Percentiles rank a stretch among this genome's conserved stretches.
These are phyloP conservation scores for Sericinus montela DNA, from an alignment of 2,888 invertebrate species.

Conservation along the genomic window DNA sequence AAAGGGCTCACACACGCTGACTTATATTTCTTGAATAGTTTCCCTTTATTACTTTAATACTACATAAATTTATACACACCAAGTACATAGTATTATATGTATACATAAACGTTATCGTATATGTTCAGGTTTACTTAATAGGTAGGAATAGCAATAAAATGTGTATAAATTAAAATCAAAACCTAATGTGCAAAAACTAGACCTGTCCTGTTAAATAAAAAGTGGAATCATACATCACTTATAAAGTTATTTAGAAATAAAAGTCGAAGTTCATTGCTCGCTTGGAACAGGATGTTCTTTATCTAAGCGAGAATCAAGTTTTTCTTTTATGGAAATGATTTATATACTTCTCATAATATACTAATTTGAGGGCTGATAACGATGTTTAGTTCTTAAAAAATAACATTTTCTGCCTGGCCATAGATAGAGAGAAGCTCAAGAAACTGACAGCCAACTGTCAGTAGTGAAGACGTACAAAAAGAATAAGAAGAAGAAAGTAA, in stretches of 20 bases:
- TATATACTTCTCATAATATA: background rate
- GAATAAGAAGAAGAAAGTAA: too few relatives aligned
- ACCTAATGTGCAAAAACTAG: background rate
- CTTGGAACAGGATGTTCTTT: conserved; percentile 17
- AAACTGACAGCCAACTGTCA: too few relatives aligned
- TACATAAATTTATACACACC: conserved; percentile 42
- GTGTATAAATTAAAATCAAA: too few relatives aligned
- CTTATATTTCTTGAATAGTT: conserved; percentile 17
- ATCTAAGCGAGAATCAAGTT: conserved; percentile 8
- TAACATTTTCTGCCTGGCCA: too few relatives aligned
- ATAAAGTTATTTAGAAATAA: background rate
- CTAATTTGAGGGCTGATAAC: conserved; percentile 6
- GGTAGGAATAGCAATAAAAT: too few relatives aligned
- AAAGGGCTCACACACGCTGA: too few relatives aligned
- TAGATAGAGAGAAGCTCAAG: too few relatives aligned
- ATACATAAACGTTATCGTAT: too few relatives aligned
- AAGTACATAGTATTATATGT: too few relatives aligned
- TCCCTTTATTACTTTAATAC: conserved; percentile 47
- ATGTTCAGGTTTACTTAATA: background rate
- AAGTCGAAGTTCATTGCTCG: conserved; percentile 16
- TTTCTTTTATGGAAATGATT: background rate
- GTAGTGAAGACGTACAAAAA: too few relatives aligned
- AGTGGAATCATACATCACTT: background rate
- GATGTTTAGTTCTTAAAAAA: background rate
- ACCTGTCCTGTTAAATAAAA: background rate